phyloP scores from a whole-genome alignment of 2,888 invertebrate species.

The Xiphydria camelus region DNA sequence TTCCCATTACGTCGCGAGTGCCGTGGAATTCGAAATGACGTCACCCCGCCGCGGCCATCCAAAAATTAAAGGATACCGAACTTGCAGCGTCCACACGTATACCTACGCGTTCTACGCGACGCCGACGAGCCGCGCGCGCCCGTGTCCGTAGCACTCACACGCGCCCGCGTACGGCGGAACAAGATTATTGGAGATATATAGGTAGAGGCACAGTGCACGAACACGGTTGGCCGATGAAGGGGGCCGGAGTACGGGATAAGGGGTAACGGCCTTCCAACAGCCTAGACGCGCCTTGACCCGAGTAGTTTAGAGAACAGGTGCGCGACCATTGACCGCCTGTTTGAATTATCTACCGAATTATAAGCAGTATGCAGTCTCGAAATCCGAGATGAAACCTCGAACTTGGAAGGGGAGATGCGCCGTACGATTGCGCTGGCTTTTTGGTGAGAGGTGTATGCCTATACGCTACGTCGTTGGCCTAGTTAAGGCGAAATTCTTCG shows the following conservation, averaged over 20 bases:
- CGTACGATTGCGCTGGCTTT: no score
- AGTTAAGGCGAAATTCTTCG: no score
- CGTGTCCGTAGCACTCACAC: constrained; percentile 17
- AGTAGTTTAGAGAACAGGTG: constrained; percentile 50
- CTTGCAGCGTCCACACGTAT: neutral
- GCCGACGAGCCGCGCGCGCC: neutral
- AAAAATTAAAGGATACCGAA: constrained; percentile 1
- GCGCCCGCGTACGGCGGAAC: constrained; percentile 31
- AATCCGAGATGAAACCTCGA: no score
- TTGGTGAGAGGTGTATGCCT: no score
- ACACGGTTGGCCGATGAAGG: constrained; percentile 19
- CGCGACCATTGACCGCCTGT: constrained; percentile 43
- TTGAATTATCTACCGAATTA: constrained; percentile 45
- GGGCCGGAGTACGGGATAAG: constrained; percentile 29
- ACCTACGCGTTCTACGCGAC: neutral
- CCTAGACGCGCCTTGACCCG: constrained; percentile 56
- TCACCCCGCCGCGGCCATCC: neutral
- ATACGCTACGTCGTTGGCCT: no score
- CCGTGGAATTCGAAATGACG: neutral
- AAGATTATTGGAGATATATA: constrained; percentile 41
- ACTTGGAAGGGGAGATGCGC: no score
- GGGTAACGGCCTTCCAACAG: constrained; percentile 54
- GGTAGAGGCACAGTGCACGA: constrained; percentile 24
- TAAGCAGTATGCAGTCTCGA: constrained; percentile 21
- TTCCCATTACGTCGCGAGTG: no score